Evolutionary conservation across 2,113 vertebrate genomes (phyloP).

Genomic region (Illadopsis cleaveri): DNA sequence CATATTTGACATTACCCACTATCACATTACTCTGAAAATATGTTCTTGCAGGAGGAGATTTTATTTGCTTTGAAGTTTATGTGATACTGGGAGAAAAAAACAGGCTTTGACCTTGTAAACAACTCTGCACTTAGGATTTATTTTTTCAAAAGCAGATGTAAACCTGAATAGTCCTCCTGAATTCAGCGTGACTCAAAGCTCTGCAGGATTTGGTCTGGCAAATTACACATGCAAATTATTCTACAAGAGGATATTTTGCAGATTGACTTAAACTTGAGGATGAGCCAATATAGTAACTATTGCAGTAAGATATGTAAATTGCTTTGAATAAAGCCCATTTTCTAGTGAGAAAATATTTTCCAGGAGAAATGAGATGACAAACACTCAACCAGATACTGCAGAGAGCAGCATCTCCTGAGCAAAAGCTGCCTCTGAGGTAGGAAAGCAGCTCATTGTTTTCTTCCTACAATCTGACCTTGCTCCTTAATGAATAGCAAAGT

Average conservation of each 20-base stretch:
- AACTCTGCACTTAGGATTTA: background rate
- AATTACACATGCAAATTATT: constrained; percentile 38
- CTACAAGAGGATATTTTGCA: background rate
- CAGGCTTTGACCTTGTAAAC: background rate
- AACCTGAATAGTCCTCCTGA: background rate
- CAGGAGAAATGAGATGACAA: background rate
- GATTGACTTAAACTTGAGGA: constrained; percentile 14
- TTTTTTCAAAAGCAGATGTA: background rate
- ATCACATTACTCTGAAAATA: accelerated
- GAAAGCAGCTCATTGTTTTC: background rate
- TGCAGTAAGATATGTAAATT: background rate
- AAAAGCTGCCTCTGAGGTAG: background rate
- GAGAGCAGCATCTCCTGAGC: background rate
- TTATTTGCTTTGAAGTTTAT: background rate
- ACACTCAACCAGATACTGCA: background rate
- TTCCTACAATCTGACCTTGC: background rate
- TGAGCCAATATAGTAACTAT: background rate
- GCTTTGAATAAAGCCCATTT: constrained; percentile 6
- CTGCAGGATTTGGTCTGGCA: background rate
- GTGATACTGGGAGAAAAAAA: background rate
- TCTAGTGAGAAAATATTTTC: background rate
- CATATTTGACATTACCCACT: background rate
- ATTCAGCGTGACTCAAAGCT: background rate
- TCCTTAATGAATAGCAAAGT: constrained; percentile 7
- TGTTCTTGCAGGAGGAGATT: background rate